Conservation (phyloP, 37 sponge, comb jelly and placozoan genomes). For the Axinella damicornis region DNA sequence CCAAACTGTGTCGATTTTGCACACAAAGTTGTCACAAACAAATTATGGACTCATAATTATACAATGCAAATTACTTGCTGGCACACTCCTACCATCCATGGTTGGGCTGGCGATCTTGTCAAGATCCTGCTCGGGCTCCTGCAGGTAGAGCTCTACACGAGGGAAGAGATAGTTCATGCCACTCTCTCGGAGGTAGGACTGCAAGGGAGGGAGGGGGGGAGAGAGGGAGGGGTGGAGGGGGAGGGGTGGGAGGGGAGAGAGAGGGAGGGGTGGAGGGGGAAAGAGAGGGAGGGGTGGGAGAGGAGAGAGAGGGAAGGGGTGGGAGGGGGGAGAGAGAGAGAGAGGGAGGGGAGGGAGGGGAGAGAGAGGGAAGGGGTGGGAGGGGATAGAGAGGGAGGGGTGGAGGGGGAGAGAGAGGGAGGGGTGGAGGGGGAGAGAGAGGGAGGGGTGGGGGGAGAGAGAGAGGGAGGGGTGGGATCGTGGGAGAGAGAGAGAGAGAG, state of each 20-base stretch:
- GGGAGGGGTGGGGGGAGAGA: too few species aligned
- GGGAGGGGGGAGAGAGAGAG: not conserved
- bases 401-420: too few species aligned
- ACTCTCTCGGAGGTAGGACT: conserved; percentile 61
- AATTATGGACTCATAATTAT: too few species aligned
- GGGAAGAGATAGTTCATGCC: conserved; percentile 55
- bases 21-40: too few species aligned
- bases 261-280: not conserved
- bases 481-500: too few species aligned
- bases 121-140: conserved; percentile 42
- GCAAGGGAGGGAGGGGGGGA: not conserved
- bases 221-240: not conserved
- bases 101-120: conserved; percentile 2
- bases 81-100: conserved; percentile 62
- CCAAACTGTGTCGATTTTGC: too few species aligned
- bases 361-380: too few species aligned
- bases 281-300: not conserved
- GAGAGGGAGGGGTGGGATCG: too few species aligned
- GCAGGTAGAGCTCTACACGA: conserved; percentile 51
- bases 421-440: too few species aligned
- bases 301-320: not conserved
- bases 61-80: too few species aligned
- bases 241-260: conserved; percentile 7
- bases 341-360: too few species aligned
- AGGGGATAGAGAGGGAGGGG: too few species aligned